Percentiles rank a stretch among this genome's conserved stretches.
These are phyloP conservation scores for Hypselothyrea guttata DNA, from an alignment of 2,888 invertebrate genomes.

Conservation along the genomic window DNA sequence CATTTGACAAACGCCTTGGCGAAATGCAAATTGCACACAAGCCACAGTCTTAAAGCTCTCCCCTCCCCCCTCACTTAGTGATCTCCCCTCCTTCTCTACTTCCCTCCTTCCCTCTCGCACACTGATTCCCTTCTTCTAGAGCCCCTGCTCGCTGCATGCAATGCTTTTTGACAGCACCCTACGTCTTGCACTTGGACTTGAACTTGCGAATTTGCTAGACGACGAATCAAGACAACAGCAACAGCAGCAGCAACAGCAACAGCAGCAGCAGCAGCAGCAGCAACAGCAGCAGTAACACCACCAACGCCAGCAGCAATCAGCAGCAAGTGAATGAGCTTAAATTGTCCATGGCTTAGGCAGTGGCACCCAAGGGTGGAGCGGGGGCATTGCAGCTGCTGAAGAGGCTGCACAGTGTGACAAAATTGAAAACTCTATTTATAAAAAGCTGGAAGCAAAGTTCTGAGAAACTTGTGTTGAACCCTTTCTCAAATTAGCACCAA, in stretches of 20 bases:
- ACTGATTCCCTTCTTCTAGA: no score
- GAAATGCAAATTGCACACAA: constrained; percentile 58
- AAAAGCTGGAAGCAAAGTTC: no score
- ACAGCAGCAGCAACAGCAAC: constrained; percentile 35
- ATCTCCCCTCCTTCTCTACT: neutral
- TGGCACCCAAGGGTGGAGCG: neutral
- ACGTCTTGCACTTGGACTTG: constrained; percentile 49
- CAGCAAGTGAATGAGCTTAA: constrained; percentile 75
- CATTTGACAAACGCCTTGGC: constrained; percentile 70
- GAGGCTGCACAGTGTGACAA: constrained; percentile 12
- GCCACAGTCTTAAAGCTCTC: neutral
- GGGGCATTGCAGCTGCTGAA: neutral
- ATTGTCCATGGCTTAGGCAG: constrained; percentile 56
- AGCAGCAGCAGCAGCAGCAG: constrained; percentile 23
- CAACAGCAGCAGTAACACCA: constrained; percentile 36
- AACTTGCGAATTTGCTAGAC: constrained; percentile 74
- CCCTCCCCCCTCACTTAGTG: neutral
- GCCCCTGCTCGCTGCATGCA: constrained; percentile 45
- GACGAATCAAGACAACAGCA: constrained; percentile 40
- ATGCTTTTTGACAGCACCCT: constrained; percentile 53
- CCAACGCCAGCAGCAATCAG: constrained; percentile 71
- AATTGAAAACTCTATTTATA: no score
- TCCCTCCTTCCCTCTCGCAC: no score
- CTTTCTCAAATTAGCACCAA: no score
- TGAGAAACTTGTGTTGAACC: no score